Conservation (phyloP, 2,113 vertebrate species). For the Barnardius zonarius region DNA sequence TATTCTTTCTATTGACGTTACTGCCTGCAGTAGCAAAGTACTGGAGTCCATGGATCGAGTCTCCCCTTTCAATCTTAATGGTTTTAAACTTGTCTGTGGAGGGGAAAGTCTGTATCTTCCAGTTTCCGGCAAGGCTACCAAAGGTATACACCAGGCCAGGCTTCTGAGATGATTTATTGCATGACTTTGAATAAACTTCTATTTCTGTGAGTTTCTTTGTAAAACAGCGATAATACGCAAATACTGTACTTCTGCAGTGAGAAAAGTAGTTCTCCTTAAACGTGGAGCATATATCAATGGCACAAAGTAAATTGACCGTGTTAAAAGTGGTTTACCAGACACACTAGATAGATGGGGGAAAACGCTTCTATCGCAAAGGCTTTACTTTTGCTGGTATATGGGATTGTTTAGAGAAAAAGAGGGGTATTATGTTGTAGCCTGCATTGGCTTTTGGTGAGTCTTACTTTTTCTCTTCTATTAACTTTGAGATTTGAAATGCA, state of each 20-base stretch:
- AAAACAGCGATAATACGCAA: not conserved
- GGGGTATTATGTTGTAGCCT: not conserved
- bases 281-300: not conserved
- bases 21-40: not conserved
- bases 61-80: accelerated
- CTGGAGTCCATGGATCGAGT: not conserved
- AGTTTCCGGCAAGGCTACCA: not conserved
- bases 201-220: not conserved
- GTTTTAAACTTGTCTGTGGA: not conserved
- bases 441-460: constrained; percentile 1
- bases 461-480: constrained; percentile 4
- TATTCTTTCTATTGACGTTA: not conserved
- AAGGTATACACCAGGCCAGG: not conserved
- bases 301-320: not conserved
- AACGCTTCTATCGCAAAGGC: not conserved
- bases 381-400: constrained; percentile 18
- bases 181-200: not conserved
- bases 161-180: not conserved
- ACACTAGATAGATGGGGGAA: not conserved
- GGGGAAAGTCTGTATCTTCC: not conserved
- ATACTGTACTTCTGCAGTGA: not conserved
- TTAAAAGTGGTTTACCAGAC: not conserved
- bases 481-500: constrained; percentile 27
- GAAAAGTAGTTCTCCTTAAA: not conserved
- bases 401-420: not conserved